A percentile compares a stretch with the other conserved stretches of the same genome.
phyloP scores from a whole-genome alignment of 37 sponge, comb jelly and placozoan species.

The Halichondria panicea region DNA sequence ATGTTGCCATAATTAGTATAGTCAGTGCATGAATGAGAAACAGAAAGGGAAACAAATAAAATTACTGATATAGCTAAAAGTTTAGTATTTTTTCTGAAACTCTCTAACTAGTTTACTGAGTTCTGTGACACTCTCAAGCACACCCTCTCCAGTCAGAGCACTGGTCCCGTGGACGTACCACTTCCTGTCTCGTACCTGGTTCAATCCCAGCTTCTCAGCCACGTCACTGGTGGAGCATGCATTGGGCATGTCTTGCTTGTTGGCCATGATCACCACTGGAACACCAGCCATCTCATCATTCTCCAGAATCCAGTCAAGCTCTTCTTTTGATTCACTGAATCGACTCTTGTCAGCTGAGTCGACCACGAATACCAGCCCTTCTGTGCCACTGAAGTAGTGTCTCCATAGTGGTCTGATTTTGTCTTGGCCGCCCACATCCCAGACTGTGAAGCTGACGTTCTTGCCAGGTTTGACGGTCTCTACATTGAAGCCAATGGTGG shows the following conservation, averaged over 20 bases:
- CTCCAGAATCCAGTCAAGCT: constrained; percentile 72
- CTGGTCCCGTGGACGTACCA: constrained; percentile 88
- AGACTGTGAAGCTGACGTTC: constrained; percentile 89
- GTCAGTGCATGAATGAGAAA: too few relatives aligned
- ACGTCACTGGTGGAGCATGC: constrained; percentile 63
- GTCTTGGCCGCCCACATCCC: constrained; percentile 99
- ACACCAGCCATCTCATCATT: constrained; percentile 76
- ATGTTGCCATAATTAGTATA: too few relatives aligned
- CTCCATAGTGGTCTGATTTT: constrained; percentile 94
- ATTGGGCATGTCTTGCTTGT: constrained; percentile 86
- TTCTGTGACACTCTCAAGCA: constrained; percentile 72
- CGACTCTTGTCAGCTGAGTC: constrained; percentile 66
- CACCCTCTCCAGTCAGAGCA: constrained; percentile 80
- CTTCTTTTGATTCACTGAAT: constrained; percentile 59
- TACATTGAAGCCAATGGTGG: constrained; percentile 99
- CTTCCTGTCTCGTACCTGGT: constrained; percentile 48
- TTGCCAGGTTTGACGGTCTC: constrained; percentile 93
- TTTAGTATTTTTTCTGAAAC: constrained; percentile 48
- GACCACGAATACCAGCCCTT: constrained; percentile 87
- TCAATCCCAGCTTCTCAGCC: constrained; percentile 62
- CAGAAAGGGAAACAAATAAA: too few relatives aligned
- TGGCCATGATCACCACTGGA: constrained; percentile 81
- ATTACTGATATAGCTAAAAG: too few relatives aligned
- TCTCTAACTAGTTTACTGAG: constrained; percentile 72
- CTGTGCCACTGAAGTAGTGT: constrained; percentile 86